phyloP scores from a whole-genome alignment of 2,888 invertebrate species.

The Rapana venosa region DNA sequence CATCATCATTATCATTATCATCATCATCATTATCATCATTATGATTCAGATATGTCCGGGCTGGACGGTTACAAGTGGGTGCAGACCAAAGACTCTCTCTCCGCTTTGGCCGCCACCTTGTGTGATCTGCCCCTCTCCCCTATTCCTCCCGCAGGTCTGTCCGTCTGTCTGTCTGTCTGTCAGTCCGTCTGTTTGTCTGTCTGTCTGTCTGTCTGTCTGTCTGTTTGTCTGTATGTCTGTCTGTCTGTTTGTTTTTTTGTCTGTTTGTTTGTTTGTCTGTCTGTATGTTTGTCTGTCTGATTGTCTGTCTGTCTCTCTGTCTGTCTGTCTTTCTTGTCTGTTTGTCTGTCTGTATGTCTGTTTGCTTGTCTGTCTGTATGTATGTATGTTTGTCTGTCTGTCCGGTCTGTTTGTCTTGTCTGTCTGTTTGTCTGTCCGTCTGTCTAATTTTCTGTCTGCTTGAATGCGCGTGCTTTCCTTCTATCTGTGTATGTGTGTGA shows the following conservation, averaged over 20 bases:
- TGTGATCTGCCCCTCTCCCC: constrained; percentile 11
- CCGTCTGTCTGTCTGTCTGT: neutral
- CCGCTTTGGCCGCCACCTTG: neutral
- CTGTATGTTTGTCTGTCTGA: no score
- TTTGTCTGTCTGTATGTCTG: neutral
- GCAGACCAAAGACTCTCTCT: neutral
- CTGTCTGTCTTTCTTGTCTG: no score
- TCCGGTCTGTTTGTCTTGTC: neutral
- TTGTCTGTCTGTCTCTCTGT: no score
- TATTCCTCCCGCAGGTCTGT: neutral
- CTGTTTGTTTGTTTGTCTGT: no score
- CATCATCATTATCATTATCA: no score
- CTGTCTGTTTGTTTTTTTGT: no score
- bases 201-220: neutral
- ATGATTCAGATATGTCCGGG: neutral
- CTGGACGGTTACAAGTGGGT: neutral
- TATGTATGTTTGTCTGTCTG: neutral
- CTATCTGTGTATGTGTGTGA: no score
- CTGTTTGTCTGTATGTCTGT: no score
- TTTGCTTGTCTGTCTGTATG: neutral
- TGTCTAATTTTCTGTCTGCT: no score
- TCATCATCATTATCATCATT: no score
- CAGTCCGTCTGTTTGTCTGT: neutral
- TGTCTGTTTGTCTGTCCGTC: neutral
- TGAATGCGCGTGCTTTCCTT: no score